These are phyloP conservation scores for Dasypus novemcinctus DNA, from an alignment of 2,113 vertebrate genomes.

Conservation along the genomic window DNA sequence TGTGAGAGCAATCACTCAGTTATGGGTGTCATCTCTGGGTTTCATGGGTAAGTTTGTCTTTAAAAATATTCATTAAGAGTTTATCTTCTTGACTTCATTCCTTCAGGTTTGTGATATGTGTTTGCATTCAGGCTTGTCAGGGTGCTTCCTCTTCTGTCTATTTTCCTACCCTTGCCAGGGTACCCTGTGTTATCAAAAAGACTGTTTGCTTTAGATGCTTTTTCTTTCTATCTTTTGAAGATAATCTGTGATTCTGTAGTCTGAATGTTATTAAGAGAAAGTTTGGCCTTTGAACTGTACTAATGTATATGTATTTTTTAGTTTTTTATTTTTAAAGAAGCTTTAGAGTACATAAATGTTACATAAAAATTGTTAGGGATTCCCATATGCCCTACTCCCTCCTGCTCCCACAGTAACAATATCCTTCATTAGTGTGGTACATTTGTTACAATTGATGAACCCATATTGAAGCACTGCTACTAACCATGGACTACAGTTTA, in stretches of 20 bases:
- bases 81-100: background rate
- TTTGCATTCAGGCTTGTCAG: background rate
- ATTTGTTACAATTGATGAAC: no score
- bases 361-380: no score
- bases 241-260: background rate
- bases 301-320: no score
- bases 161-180: background rate
- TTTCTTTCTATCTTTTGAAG: background rate
- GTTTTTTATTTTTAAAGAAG: no score
- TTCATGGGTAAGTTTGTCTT: background rate
- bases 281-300: background rate
- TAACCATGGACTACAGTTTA: no score
- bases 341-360: no score
- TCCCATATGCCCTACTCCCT: no score
- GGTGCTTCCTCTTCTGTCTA: background rate
- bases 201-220: background rate
- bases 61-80: background rate
- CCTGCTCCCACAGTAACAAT: no score
- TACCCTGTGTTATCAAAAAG: background rate
- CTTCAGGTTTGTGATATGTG: background rate
- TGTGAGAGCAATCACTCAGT: background rate
- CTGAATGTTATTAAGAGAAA: background rate
- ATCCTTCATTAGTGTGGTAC: no score
- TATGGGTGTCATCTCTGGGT: background rate
- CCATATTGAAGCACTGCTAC: no score